Conservation (phyloP, 1,140 invertebrate genomes). For the Trialeurodes vaporariorum region DNA sequence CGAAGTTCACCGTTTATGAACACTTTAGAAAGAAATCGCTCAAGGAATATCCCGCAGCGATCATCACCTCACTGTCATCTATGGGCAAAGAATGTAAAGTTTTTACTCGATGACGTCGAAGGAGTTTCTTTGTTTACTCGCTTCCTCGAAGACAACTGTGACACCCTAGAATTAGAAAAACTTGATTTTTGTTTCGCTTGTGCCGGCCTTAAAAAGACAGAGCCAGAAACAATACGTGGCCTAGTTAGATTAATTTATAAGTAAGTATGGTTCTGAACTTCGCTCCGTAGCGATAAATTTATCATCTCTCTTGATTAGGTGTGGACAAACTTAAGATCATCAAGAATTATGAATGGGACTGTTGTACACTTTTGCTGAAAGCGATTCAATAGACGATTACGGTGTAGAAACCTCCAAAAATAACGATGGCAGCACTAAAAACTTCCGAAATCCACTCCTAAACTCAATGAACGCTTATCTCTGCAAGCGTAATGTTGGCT, state of each 20-base stretch:
- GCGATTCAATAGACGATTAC: too few relatives aligned
- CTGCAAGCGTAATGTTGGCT: too few relatives aligned
- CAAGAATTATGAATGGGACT: too few relatives aligned
- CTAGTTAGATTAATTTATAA: not conserved
- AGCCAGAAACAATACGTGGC: not conserved
- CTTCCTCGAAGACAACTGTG: not conserved
- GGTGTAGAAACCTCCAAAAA: too few relatives aligned
- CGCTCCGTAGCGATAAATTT: too few relatives aligned
- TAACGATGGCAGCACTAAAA: too few relatives aligned
- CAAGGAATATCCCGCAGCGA: not conserved
- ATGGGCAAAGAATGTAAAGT: not conserved
- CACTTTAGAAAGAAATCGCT: not conserved
- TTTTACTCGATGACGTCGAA: not conserved
- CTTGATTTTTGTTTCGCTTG: not conserved
- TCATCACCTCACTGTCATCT: not conserved
- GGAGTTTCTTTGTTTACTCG: not conserved
- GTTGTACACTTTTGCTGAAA: too few relatives aligned
- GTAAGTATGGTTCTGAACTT: too few relatives aligned
- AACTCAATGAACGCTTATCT: too few relatives aligned
- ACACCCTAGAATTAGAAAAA: not conserved
- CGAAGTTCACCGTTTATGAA: not conserved
- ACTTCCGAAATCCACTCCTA: too few relatives aligned
- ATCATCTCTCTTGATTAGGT: too few relatives aligned
- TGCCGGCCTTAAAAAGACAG: not conserved
- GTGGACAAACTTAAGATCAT: too few relatives aligned